A percentile compares a stretch with the other conserved stretches of the same genome.
phyloP scores from a whole-genome alignment of 2,888 invertebrate genomes.

The Crossocerus cetratus region DNA sequence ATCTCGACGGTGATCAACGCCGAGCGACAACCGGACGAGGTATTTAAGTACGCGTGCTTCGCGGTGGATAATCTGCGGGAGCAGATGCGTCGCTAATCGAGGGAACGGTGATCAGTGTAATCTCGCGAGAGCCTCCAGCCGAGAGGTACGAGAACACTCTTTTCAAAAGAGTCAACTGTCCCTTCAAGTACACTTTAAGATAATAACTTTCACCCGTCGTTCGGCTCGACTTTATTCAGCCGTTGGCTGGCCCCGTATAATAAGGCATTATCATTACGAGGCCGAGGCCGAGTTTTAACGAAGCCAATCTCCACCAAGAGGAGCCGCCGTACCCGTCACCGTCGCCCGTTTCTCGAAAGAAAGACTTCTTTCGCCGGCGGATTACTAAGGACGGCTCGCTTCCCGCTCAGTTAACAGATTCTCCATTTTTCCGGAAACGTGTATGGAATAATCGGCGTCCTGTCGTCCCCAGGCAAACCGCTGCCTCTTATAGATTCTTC shows the following conservation, averaged over 20 bases:
- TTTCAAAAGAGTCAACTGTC: no score
- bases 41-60: constrained; percentile 2
- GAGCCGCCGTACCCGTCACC: neutral
- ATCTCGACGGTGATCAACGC: constrained; percentile 17
- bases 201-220: no score
- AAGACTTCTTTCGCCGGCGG: neutral
- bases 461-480: constrained; percentile 43
- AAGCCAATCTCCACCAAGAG: neutral
- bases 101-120: no score
- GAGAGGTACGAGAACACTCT: no score
- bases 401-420: constrained; percentile 44
- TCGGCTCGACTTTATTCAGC: neutral
- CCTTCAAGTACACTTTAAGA: no score
- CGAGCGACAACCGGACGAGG: neutral
- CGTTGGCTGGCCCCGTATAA: neutral
- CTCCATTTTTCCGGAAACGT: constrained; percentile 45
- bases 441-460: constrained; percentile 52
- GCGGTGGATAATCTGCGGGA: no score
- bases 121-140: no score
- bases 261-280: neutral
- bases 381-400: constrained; percentile 24
- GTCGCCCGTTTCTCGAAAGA: neutral
- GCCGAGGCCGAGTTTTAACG: neutral
- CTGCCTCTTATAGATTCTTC: constrained; percentile 10
- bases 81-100: no score